phyloP scores from a whole-genome alignment of 2,888 invertebrate genomes.

The Ariolimax columbianus region DNA sequence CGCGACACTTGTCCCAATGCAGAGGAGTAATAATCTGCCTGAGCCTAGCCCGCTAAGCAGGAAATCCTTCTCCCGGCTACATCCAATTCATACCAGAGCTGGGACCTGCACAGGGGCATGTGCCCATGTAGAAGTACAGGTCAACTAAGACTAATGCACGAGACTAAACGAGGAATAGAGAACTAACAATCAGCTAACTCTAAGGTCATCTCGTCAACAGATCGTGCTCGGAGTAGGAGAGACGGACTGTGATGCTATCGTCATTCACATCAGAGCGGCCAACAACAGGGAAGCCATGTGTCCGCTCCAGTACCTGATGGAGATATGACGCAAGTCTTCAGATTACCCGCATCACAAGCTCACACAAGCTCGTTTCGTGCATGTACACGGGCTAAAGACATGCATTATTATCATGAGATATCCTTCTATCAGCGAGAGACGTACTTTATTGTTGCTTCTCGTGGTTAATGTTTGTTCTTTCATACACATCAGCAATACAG shows the following conservation, averaged over 20 bases:
- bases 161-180: no score
- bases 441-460: background rate
- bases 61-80: no score
- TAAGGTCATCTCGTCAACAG: slow-evolving; percentile 70
- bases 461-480: background rate
- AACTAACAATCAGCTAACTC: background rate
- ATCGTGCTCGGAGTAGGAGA: slow-evolving; percentile 95
- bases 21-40: no score
- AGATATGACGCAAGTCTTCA: slow-evolving; percentile 80
- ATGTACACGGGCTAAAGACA: background rate
- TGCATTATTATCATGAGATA: background rate
- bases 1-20: no score
- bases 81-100: no score
- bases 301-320: slow-evolving; percentile 94
- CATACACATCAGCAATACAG: no score
- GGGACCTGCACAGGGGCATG: no score
- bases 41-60: no score
- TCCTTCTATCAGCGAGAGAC: background rate
- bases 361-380: background rate
- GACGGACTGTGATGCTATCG: slow-evolving; percentile 88
- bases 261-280: slow-evolving; percentile 94
- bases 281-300: slow-evolving; percentile 89
- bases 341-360: background rate
- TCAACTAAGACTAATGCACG: no score
- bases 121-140: no score